Base-by-base conservation (phyloP, 1,140 invertebrate species). In the Vanessa atalanta region DNA sequence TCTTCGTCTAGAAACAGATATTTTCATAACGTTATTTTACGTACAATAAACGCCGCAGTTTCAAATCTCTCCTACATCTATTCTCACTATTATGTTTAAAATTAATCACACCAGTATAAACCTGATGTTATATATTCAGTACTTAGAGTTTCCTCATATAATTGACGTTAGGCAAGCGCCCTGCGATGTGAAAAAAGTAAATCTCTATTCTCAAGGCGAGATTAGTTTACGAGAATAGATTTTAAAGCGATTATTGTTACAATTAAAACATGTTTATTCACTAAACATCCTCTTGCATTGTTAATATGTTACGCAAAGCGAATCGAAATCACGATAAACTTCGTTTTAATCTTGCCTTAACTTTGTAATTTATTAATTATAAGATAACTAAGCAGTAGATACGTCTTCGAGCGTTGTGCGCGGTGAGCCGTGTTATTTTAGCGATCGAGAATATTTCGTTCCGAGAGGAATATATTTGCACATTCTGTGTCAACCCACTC, bases 141-240 rank as follows among this genome's bases (percentile, higher is more conserved):
- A 53, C 23, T 69, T 69, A 65, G 74, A 66, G 70, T 77, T 76
- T 69, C 66, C 37, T 69, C 61, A 67, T 47, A 47, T 75, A 72
- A 78, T 70, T 74, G 64, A 63, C 75, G 71, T 85, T 80, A 74
- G 73, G 82, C 78, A 88, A 88, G 85, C 80, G 79, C 79, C 77
- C 77, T 79, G 80, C 67, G 67, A 82, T 85, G 85, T 79, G 82
- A 83, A 85, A 86, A 88, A 85, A 81, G 83, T 78, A 78, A 88
- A 89, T 83, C 79, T 81, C 72, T 47, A 74, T 83, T 86, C 84
- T 88, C 87, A 91, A 91, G 89, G 87, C 79, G 67, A 85, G 77
- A 77, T 78, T 80, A 79, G 86, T 85, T 86, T 66, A 83, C 71
- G 78, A 83, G 83, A 77, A 70, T 83, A 86, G 70, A 84, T 48